Evolutionary conservation across 2,797 vertebrate species (phyloP).

Genomic region (Sebastes vulpes): DNA sequence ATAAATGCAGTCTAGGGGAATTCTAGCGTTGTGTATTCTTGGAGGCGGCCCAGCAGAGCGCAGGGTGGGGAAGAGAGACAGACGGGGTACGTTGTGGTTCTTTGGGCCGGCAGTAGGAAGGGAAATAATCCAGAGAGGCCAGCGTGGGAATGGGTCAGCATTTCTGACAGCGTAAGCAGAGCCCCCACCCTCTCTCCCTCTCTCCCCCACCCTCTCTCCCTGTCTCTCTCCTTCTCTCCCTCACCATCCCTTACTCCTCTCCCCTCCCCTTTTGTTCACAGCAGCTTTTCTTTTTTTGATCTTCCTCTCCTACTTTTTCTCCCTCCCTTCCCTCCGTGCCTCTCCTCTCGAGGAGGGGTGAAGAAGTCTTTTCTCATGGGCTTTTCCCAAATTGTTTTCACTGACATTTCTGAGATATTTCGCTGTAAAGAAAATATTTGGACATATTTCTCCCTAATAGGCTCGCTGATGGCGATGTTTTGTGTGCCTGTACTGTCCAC

Average conservation of each 20-base stretch:
- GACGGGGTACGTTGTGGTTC: conserved; percentile 55
- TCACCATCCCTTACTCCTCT: conserved; percentile 33
- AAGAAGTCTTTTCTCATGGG: conserved; percentile 80
- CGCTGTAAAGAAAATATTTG: conserved; percentile 81
- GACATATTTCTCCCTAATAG: conserved; percentile 72
- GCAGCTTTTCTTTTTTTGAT: conserved; percentile 44
- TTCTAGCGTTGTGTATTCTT: conserved; percentile 48
- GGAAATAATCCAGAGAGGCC: conserved; percentile 70
- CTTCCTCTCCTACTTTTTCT: conserved; percentile 15
- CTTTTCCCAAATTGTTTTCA: conserved; percentile 80
- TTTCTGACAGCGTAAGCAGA: conserved; percentile 73
- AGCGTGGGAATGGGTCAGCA: conserved; percentile 87
- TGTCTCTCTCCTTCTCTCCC: conserved; percentile 20
- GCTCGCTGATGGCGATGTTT: conserved; percentile 50
- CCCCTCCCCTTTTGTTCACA: conserved; percentile 41
- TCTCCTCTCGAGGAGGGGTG: conserved; percentile 54
- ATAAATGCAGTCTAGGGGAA: conserved; percentile 31
- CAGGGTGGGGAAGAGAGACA: conserved; percentile 47
- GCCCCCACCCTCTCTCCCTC: conserved; percentile 52
- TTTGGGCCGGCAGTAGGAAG: conserved; percentile 56
- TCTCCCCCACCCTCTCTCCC: conserved; percentile 25
- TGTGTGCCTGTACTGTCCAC: conserved; percentile 12
- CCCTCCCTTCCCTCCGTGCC: conserved; percentile 33
- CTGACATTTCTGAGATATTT: conserved; percentile 87
- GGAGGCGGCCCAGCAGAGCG: conserved; percentile 40